Conservation (phyloP, 1,140 invertebrate species). For the Drosophila navojoa region DNA sequence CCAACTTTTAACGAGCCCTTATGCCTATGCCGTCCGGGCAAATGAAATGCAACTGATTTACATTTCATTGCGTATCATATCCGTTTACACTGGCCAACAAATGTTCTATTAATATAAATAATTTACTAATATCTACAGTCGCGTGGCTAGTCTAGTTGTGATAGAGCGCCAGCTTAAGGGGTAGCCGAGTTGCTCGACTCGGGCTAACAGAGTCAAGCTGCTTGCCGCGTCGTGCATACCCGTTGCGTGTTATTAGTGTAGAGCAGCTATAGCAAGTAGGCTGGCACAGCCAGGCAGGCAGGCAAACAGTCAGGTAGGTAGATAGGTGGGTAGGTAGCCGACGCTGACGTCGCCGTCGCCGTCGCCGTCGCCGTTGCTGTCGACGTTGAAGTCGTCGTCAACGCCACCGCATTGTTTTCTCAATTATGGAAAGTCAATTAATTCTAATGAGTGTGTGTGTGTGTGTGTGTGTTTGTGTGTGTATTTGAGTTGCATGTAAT, state of each 20-base stretch:
- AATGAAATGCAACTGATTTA: no score
- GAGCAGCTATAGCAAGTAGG: slow-evolving; percentile 16
- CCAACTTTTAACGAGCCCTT: slow-evolving; percentile 41
- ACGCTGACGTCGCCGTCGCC: slow-evolving; percentile 10
- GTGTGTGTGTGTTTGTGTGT: slow-evolving; percentile 41
- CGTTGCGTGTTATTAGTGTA: neutral
- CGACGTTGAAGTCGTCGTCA: slow-evolving; percentile 50
- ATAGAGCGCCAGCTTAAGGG: no score
- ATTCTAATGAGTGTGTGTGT: slow-evolving; percentile 76
- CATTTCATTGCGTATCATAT: no score
- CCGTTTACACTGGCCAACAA: no score
- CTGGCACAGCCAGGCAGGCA: slow-evolving; percentile 23
- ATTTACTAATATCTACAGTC: no score
- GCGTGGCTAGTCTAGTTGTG: no score
- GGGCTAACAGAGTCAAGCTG: no score
- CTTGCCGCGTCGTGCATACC: neutral
- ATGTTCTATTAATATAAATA: no score
- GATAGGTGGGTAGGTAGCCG: slow-evolving; percentile 44
- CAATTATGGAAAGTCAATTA: slow-evolving; percentile 83
- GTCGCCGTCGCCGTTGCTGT: slow-evolving; percentile 32
- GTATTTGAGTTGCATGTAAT: slow-evolving; percentile 65
- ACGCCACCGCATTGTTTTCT: slow-evolving; percentile 82
- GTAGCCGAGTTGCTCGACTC: no score
- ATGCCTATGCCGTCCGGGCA: neutral
- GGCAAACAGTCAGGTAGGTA: slow-evolving; percentile 21